A percentile compares a stretch with the other conserved stretches of the same genome.
These are phyloP conservation scores for Grammomys surdaster DNA, from an alignment of 2,113 vertebrate genomes.

Conservation along the genomic window DNA sequence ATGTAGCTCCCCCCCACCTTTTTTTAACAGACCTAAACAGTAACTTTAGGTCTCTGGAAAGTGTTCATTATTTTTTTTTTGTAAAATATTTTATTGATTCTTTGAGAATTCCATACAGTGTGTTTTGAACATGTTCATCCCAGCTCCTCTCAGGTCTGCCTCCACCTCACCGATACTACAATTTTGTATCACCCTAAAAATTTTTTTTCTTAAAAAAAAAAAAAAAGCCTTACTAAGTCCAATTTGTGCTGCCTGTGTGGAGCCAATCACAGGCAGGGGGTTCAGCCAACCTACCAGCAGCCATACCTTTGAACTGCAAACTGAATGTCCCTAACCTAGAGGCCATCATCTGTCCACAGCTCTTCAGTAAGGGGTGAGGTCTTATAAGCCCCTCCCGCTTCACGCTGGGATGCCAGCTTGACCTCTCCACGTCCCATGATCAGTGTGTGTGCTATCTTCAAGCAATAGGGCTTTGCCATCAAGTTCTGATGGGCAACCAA, in stretches of 20 bases:
- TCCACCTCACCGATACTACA: neutral
- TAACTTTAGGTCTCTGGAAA: conserved; percentile 13
- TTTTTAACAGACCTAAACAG: conserved; percentile 1
- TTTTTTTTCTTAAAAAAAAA: too few species aligned
- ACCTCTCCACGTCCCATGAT: neutral
- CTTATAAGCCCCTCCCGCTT: neutral
- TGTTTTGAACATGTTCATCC: neutral
- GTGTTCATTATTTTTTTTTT: neutral
- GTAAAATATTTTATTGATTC: neutral
- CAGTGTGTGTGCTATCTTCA: neutral
- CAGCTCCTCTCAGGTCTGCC: neutral
- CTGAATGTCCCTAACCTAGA: neutral
- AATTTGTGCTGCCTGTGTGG: neutral
- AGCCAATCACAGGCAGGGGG: too few species aligned
- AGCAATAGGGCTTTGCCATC: neutral
- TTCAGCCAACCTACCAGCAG: too few species aligned
- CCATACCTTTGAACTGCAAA: neutral
- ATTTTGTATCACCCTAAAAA: neutral
- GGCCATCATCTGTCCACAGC: neutral
- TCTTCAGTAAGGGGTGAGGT: neutral
- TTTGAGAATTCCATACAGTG: neutral
- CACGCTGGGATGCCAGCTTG: too few species aligned
- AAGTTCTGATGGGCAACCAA: neutral
- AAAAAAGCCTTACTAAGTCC: neutral
- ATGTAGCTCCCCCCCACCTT: neutral